phyloP scores from a whole-genome alignment of 2,888 invertebrate species.

The Euclidia mi region DNA sequence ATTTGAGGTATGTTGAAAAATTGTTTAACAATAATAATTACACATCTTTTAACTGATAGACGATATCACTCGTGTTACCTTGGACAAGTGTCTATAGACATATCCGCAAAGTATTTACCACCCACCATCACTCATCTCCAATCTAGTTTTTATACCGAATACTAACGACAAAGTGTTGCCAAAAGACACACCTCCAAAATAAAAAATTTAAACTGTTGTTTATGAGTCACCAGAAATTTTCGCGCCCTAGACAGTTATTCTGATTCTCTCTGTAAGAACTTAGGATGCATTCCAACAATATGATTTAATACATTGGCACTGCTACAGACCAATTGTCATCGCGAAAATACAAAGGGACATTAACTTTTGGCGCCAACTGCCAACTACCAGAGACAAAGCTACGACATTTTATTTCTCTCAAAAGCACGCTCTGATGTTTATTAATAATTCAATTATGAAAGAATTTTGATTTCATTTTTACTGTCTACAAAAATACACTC shows the following conservation, averaged over 20 bases:
- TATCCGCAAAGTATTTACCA: not conserved
- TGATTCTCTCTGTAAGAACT: conserved; percentile 17
- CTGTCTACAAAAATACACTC: conserved; percentile 3
- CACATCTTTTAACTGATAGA: no score
- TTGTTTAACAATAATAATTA: no score
- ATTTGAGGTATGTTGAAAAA: no score
- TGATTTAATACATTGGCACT: conserved; percentile 54
- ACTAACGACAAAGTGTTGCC: conserved; percentile 1
- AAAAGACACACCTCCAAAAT: conserved; percentile 4
- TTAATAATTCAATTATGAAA: conserved; percentile 15
- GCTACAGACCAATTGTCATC: conserved; percentile 38
- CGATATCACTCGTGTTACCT: no score
- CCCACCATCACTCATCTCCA: not conserved
- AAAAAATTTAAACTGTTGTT: conserved; percentile 4
- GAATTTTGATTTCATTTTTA: conserved; percentile 16
- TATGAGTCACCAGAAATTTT: conserved; percentile 23
- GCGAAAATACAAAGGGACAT: conserved; percentile 30
- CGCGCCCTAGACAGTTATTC: conserved; percentile 18
- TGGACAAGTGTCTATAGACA: not conserved
- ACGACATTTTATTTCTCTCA: conserved; percentile 12
- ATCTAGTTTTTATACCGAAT: not conserved
- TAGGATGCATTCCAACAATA: conserved; percentile 52
- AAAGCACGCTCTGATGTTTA: conserved; percentile 8
- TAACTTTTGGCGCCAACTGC: conserved; percentile 51
- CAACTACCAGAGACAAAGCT: conserved; percentile 30